Evolutionary conservation across 2,888 invertebrate genomes (phyloP).

Genomic region (Pammene fasciana): DNA sequence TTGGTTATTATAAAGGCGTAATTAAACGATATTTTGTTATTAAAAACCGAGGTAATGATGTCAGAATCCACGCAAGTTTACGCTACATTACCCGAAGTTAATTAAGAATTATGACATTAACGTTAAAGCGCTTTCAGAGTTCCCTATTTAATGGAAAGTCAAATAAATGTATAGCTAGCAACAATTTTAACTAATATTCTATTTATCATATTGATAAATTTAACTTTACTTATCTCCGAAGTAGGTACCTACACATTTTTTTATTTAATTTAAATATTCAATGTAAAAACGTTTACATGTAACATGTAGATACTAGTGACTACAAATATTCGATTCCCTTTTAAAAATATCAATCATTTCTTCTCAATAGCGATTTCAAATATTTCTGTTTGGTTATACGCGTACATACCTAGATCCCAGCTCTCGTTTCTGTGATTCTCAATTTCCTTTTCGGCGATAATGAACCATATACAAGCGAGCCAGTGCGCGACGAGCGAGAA

Average conservation of each 20-base stretch:
- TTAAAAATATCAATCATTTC: not conserved
- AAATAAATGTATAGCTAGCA: not conserved
- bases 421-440: slow-evolving; percentile 88
- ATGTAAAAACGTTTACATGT: no score
- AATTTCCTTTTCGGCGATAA: slow-evolving; percentile 95
- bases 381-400: slow-evolving; percentile 8
- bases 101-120: slow-evolving; percentile 38
- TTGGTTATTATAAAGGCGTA: slow-evolving; percentile 17
- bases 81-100: slow-evolving; percentile 25
- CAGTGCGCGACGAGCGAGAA: slow-evolving; percentile 97
- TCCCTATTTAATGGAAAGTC: not conserved
- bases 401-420: slow-evolving; percentile 90
- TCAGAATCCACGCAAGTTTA: slow-evolving; percentile 16
- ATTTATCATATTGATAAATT: no score
- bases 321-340: not conserved
- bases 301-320: not conserved
- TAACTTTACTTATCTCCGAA: not conserved
- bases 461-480: slow-evolving; percentile 98
- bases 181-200: no score
- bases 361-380: slow-evolving; percentile 1
- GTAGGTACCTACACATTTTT: no score
- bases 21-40: slow-evolving; percentile 32
- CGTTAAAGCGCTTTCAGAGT: slow-evolving; percentile 11
- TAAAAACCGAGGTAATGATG: slow-evolving; percentile 27
- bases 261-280: no score